Conservation (phyloP, 1,140 invertebrate genomes). For the Eumeta japonica region DNA sequence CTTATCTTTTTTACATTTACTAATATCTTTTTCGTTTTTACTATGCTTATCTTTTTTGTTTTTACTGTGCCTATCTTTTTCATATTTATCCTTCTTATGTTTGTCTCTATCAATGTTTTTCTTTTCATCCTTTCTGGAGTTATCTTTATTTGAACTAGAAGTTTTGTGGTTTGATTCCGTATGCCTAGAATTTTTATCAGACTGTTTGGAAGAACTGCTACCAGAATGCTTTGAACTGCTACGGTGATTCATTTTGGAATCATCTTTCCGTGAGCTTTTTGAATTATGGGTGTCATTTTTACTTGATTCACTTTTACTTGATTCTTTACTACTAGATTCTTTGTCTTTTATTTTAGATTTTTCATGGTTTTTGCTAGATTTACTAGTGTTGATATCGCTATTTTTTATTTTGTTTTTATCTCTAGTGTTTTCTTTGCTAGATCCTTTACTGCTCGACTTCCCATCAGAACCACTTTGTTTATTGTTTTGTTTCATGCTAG, state of each 20-base stretch:
- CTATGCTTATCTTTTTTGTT: conserved; percentile 20
- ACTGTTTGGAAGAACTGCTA: conserved; percentile 14
- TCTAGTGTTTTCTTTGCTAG: too few species aligned
- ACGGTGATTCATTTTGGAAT: too few species aligned
- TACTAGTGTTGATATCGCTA: too few species aligned
- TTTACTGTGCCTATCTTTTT: conserved; percentile 10
- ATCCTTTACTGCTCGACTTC: background rate
- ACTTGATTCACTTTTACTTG: conserved; percentile 8
- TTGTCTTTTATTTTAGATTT: conserved; percentile 12
- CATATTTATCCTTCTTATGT: background rate
- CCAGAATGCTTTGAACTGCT: too few species aligned
- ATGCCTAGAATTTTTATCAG: conserved; percentile 24
- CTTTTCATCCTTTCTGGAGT: conserved; percentile 12
- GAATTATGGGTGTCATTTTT: conserved; percentile 13
- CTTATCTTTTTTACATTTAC: conserved; percentile 19
- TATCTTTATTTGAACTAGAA: conserved; percentile 23
- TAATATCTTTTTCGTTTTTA: background rate
- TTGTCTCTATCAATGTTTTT: conserved; percentile 2
- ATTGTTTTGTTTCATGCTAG: too few species aligned
- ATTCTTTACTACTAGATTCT: conserved; percentile 8
- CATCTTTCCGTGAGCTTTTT: conserved; percentile 14
- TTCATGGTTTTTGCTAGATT: too few species aligned
- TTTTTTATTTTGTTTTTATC: too few species aligned
- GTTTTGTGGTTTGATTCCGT: conserved; percentile 20
- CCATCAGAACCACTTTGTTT: background rate